phyloP scores from a whole-genome alignment of 2,797 vertebrate species.

The Luscinia megarhynchos region DNA sequence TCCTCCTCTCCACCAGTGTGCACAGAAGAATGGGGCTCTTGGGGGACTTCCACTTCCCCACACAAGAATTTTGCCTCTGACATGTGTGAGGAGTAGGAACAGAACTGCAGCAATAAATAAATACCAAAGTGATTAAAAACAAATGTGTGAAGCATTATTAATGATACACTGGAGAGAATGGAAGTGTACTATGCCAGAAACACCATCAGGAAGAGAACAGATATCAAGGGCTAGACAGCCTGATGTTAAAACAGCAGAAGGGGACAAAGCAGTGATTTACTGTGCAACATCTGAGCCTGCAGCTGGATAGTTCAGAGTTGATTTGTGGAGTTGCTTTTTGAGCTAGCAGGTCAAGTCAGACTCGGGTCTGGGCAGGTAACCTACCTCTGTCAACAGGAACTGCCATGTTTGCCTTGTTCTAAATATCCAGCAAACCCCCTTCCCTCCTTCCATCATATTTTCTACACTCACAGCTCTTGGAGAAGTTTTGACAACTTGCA shows the following conservation, averaged over 20 bases:
- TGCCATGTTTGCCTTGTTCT: neutral
- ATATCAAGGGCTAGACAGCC: neutral
- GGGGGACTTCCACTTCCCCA: conserved; percentile 29
- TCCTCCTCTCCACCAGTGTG: neutral
- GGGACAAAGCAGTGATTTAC: conserved; percentile 10
- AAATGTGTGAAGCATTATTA: conserved; percentile 51
- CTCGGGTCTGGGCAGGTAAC: neutral
- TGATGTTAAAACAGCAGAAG: conserved; percentile 11
- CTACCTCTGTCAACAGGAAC: neutral
- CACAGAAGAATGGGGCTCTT: conserved; percentile 30
- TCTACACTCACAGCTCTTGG: neutral
- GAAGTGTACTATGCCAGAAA: neutral
- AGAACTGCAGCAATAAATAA: conserved; percentile 41
- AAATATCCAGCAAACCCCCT: neutral
- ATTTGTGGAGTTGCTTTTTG: neutral
- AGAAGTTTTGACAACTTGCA: conserved; percentile 2
- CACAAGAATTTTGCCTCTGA: conserved; percentile 38
- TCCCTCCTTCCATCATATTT: neutral
- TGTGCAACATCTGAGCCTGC: neutral
- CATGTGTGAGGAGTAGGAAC: conserved; percentile 5
- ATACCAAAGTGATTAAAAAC: conserved; percentile 41
- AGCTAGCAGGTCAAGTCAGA: neutral
- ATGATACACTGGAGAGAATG: conserved; percentile 35
- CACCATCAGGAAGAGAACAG: conserved; percentile 13
- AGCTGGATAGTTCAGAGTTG: neutral